A percentile compares a stretch with the other conserved stretches of the same genome.
phyloP scores from a whole-genome alignment of 1,140 invertebrate species.

The Asobara japonica region DNA sequence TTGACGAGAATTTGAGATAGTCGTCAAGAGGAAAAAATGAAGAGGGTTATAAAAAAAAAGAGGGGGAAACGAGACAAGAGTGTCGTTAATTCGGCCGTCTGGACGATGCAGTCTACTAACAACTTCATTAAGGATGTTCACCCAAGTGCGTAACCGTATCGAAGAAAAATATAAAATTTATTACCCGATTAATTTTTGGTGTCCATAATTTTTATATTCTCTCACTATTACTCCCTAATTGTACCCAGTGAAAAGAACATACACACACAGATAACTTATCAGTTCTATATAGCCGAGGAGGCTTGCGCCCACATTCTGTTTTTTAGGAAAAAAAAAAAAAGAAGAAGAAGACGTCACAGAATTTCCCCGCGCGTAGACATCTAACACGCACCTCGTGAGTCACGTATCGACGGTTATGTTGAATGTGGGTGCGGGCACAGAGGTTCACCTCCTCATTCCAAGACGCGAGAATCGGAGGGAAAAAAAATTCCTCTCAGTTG shows the following conservation, averaged over 20 bases:
- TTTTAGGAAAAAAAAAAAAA: too few relatives aligned
- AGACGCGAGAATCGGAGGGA: not conserved
- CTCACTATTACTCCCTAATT: too few relatives aligned
- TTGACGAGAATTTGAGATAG: not conserved
- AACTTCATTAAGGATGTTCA: not conserved
- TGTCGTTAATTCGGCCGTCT: not conserved
- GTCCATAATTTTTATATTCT: too few relatives aligned
- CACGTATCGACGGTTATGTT: constrained; percentile 8
- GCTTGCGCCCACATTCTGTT: too few relatives aligned
- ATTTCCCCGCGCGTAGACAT: not conserved
- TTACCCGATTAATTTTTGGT: too few relatives aligned
- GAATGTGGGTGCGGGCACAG: not conserved
- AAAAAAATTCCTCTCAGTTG: not conserved
- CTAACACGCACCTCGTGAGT: not conserved
- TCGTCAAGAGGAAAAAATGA: not conserved
- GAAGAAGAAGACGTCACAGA: not conserved
- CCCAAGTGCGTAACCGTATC: too few relatives aligned
- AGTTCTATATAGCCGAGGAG: too few relatives aligned
- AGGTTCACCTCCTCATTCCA: not conserved
- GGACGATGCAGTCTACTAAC: not conserved
- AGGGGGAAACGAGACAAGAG: not conserved
- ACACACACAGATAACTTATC: too few relatives aligned
- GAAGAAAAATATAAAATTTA: too few relatives aligned
- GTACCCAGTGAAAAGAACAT: too few relatives aligned
- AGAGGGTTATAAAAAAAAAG: not conserved